These are phyloP conservation scores for Cheracebus regulus DNA, from an alignment of 2,797 vertebrate genomes.

Conservation along the genomic window DNA sequence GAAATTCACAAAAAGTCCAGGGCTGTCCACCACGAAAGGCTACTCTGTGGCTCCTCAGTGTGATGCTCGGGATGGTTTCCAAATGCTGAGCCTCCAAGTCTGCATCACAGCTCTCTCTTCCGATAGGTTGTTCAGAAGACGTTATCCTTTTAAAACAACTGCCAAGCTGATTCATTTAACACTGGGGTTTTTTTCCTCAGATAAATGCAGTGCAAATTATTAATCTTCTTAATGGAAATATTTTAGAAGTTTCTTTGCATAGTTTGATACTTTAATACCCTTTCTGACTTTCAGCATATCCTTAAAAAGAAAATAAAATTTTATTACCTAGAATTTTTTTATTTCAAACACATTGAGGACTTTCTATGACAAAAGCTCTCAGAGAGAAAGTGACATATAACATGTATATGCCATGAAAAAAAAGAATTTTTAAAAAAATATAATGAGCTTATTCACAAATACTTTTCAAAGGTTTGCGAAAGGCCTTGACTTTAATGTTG, in stretches of 20 bases:
- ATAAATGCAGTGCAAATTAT: neutral
- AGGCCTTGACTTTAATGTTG: slow-evolving; percentile 67
- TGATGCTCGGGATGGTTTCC: neutral
- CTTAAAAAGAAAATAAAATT: slow-evolving; percentile 70
- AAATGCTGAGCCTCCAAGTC: neutral
- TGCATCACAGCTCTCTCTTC: neutral
- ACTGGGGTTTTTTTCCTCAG: neutral
- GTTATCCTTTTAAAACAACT: neutral
- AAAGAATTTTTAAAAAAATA: slow-evolving; percentile 31
- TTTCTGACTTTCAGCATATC: slow-evolving; percentile 62
- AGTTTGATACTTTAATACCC: slow-evolving; percentile 52
- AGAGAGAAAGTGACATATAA: slow-evolving; percentile 70
- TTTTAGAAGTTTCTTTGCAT: slow-evolving; percentile 45
- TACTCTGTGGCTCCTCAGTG: neutral
- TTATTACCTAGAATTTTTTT: slow-evolving; percentile 61
- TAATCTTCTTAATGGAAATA: slow-evolving; percentile 52
- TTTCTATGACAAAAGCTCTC: slow-evolving; percentile 68
- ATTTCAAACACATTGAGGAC: slow-evolving; percentile 33
- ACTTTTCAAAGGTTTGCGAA: slow-evolving; percentile 69
- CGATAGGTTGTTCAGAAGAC: neutral
- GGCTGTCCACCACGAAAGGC: neutral
- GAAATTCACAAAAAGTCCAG: neutral
- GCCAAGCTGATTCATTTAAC: neutral
- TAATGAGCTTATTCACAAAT: slow-evolving; percentile 71
- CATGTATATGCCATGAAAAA: slow-evolving; percentile 41